phyloP scores from a whole-genome alignment of 2,888 invertebrate species.

The Acrocera orbiculus region DNA sequence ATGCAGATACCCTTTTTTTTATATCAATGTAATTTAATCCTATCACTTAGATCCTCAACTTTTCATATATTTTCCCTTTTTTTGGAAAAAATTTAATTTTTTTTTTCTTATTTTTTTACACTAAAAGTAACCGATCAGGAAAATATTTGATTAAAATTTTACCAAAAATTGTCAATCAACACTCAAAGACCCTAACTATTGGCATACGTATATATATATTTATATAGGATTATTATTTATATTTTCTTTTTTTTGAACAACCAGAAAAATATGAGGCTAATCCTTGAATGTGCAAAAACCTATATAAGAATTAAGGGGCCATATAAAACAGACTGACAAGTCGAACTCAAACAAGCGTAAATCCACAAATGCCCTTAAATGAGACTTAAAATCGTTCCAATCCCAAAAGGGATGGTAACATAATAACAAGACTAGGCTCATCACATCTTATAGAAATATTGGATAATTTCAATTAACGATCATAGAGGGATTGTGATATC shows the following conservation, averaged over 20 bases:
- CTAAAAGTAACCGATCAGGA: slow-evolving; percentile 19
- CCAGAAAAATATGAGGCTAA: slow-evolving; percentile 3
- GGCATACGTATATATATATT: neutral
- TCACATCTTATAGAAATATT: neutral
- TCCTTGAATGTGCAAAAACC: slow-evolving; percentile 1
- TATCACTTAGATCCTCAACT: no score
- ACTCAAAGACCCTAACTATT: neutral
- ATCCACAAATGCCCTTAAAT: slow-evolving; percentile 33
- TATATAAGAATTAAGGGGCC: neutral
- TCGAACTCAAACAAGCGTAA: slow-evolving; percentile 21
- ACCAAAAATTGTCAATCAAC: slow-evolving; percentile 25
- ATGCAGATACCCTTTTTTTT: no score
- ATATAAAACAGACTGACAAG: no score
- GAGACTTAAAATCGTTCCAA: slow-evolving; percentile 28
- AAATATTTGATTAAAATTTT: slow-evolving; percentile 28
- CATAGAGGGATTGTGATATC: no score
- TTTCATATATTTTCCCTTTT: no score
- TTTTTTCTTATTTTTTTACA: no score
- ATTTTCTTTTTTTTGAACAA: neutral
- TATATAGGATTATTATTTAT: neutral
- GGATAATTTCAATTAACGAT: no score
- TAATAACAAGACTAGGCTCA: neutral
- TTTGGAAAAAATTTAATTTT: no score
- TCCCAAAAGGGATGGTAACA: neutral
- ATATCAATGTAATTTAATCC: no score